Conservation (phyloP, 2,797 vertebrate genomes). For the Eutrigla gurnardus region DNA sequence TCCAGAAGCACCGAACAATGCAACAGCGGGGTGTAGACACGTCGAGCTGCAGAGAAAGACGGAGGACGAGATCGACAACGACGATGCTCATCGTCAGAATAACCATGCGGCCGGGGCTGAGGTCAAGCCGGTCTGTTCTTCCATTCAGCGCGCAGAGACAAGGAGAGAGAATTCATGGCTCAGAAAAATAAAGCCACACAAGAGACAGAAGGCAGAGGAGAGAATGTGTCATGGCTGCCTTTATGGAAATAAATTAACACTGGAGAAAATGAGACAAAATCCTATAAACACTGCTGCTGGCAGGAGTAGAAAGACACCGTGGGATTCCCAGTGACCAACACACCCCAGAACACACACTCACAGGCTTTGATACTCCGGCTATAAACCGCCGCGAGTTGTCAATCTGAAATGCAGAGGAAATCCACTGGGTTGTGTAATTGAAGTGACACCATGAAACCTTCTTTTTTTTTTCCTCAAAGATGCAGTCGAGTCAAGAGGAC, state of each 20-base stretch:
- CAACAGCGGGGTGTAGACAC: slow-evolving; percentile 49
- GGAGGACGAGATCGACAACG: slow-evolving; percentile 15
- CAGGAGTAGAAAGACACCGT: slow-evolving; percentile 74
- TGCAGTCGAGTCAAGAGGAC: slow-evolving; percentile 39
- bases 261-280: slow-evolving; percentile 83
- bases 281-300: slow-evolving; percentile 82
- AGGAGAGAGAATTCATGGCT: slow-evolving; percentile 55
- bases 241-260: slow-evolving; percentile 84
- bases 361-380: slow-evolving; percentile 65
- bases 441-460: slow-evolving; percentile 62
- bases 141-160: slow-evolving; percentile 32
- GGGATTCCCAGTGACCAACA: slow-evolving; percentile 76
- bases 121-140: slow-evolving; percentile 45
- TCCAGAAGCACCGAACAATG: slow-evolving; percentile 54
- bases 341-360: slow-evolving; percentile 69
- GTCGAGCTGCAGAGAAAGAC: slow-evolving; percentile 9
- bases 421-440: slow-evolving; percentile 48
- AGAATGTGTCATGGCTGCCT: slow-evolving; percentile 82
- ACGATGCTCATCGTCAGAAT: slow-evolving; percentile 54
- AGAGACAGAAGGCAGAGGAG: slow-evolving; percentile 74
- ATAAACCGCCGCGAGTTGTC: slow-evolving; percentile 67
- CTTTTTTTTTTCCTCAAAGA: slow-evolving; percentile 29
- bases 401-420: slow-evolving; percentile 58
- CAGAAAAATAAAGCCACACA: slow-evolving; percentile 69
- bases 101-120: slow-evolving; percentile 38